Evolutionary conservation across 2,797 vertebrate species (phyloP), one percentile per base, ranked within the genome.

Genomic region (Pantherophis alleghaniensis): DNA sequence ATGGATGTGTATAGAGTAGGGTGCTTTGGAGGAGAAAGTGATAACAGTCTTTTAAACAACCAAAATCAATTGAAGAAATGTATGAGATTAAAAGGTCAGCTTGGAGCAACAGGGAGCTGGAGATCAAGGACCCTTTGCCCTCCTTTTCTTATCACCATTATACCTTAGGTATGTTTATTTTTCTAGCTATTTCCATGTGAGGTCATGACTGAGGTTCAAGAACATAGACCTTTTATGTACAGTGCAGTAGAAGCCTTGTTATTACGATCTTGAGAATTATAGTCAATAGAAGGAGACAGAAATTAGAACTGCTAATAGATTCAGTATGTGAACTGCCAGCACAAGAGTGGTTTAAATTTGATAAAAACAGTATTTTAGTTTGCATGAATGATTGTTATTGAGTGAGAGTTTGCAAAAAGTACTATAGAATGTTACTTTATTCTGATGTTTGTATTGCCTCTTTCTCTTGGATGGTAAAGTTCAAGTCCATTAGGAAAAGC

Each of bases 281-380:
- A 95, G 88, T 89, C 92, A 94, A 93, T 42, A 18, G n/a, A 37
- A 89, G 86, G 91, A 92, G 87, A 90, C 74, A 93, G 91, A 87
- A 93, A 89, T 91, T 93, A 90, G 89, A 79, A 86, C 0, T 1
- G 63, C 42, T 90, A 94, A 69, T 57, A 88, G 26, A 66, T 88
- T 89, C 0, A 0, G 89, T 32, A n/a, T 90, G 59, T 18, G 87
- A 93, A 94, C 55, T 57, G 37, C n/a, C 28, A 86, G 90, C 88
- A 87, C 51, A 86, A 26, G 2, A 1, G 90, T 93, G 51, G 20
- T 61, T 87, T 89, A 89, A 90, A 60, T 42, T 1, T 93, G 11
- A 83, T 88, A 91, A 94, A 94, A 89, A n/a, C 37, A 32, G 9
- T 59, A 0, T 86, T 86, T 90, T 90, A 16, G 18, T 16, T 42